A percentile compares a stretch with the other conserved stretches of the same genome.
Conservation (phyloP, 2,888 invertebrate species). For the Melikaiella ostensackeni region DNA sequence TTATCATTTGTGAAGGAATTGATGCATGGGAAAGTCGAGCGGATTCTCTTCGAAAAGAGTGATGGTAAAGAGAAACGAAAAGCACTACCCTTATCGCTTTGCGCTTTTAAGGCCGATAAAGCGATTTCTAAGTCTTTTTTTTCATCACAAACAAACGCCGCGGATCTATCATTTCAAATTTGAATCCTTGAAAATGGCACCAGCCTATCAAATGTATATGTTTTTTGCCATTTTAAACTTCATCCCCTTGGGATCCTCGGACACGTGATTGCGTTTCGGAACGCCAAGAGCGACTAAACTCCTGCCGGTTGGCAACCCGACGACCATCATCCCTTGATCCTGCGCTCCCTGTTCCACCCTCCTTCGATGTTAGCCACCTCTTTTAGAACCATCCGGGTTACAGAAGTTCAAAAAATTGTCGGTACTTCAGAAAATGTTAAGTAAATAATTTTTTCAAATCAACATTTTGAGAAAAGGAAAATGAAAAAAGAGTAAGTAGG, state of each 20-base stretch:
- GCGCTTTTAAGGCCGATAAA: slow-evolving; percentile 40
- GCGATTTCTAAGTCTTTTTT: slow-evolving; percentile 49
- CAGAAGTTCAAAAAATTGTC: neutral
- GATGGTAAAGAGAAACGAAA: slow-evolving; percentile 28
- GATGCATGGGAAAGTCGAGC: slow-evolving; percentile 39
- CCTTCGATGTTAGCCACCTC: slow-evolving; percentile 16
- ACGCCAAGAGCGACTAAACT: slow-evolving; percentile 71
- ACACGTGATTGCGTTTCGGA: slow-evolving; percentile 70
- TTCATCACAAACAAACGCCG: slow-evolving; percentile 52
- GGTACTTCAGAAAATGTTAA: neutral
- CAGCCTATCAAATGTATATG: slow-evolving; percentile 67
- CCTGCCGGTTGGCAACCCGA: slow-evolving; percentile 68
- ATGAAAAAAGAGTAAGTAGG: neutral
- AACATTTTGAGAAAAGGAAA: neutral
- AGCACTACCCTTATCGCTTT: slow-evolving; percentile 33
- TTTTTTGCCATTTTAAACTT: slow-evolving; percentile 64
- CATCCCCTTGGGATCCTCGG: slow-evolving; percentile 55
- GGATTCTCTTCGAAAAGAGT: slow-evolving; percentile 31
- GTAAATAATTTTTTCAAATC: neutral
- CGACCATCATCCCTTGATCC: slow-evolving; percentile 61
- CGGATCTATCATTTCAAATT: slow-evolving; percentile 43
- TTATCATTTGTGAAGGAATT: slow-evolving; percentile 45
- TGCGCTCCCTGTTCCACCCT: slow-evolving; percentile 56
- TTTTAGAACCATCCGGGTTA: slow-evolving; percentile 1
- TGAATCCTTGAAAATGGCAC: slow-evolving; percentile 39